phyloP scores from a whole-genome alignment of 2,888 invertebrate genomes.

The Drosophila mimetica region DNA sequence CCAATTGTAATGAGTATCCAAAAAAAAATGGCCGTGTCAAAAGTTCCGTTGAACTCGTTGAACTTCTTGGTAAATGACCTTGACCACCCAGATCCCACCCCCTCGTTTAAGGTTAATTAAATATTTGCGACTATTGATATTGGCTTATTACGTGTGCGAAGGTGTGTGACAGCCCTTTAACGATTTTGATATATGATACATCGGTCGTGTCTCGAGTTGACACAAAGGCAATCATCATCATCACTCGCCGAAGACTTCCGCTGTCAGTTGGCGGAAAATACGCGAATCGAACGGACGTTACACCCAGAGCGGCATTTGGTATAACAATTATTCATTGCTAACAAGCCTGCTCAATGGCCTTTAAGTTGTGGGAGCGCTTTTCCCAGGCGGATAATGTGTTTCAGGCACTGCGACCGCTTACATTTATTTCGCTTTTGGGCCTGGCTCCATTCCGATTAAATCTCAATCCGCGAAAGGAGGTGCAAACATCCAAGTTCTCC shows the following conservation, averaged over 20 bases:
- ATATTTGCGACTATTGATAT: slow-evolving; percentile 71
- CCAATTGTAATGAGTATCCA: slow-evolving; percentile 48
- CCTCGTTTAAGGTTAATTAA: slow-evolving; percentile 67
- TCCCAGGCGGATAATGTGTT: slow-evolving; percentile 82
- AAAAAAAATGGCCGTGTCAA: slow-evolving; percentile 13
- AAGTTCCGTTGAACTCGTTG: slow-evolving; percentile 20
- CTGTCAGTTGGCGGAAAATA: slow-evolving; percentile 54
- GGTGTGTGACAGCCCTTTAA: slow-evolving; percentile 48
- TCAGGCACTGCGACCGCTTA: slow-evolving; percentile 80
- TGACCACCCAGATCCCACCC: slow-evolving; percentile 4
- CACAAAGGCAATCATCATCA: slow-evolving; percentile 36
- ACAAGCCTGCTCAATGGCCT: slow-evolving; percentile 55
- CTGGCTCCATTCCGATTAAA: slow-evolving; percentile 81
- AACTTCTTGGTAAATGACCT: slow-evolving; percentile 32
- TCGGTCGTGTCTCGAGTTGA: slow-evolving; percentile 12
- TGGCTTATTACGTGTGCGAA: slow-evolving; percentile 53
- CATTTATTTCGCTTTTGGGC: slow-evolving; percentile 81
- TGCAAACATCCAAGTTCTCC: slow-evolving; percentile 77
- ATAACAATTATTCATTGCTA: not conserved
- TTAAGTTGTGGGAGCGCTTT: slow-evolving; percentile 76
- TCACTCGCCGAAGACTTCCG: slow-evolving; percentile 36
- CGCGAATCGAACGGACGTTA: slow-evolving; percentile 52
- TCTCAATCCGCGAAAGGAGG: slow-evolving; percentile 77
- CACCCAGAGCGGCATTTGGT: not conserved
- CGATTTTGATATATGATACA: slow-evolving; percentile 55